A percentile compares a stretch with the other conserved stretches of the same genome.
Conservation (phyloP, 2,113 vertebrate genomes). For the Arenaria interpres region DNA sequence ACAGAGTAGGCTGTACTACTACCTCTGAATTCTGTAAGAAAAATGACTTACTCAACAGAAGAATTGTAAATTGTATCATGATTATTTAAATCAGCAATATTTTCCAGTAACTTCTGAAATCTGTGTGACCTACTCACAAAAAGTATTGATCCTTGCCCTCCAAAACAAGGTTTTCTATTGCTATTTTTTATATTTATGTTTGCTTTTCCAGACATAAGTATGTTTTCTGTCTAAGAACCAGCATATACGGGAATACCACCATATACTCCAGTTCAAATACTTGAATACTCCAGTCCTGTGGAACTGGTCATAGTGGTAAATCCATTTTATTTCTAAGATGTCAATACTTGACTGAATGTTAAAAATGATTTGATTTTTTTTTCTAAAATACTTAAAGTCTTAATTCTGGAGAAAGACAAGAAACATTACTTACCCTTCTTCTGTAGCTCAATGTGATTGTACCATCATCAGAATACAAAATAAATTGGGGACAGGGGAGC, state of each 20-base stretch:
- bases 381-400: not conserved
- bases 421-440: constrained; percentile 35
- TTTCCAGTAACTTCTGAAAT: not conserved
- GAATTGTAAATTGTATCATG: not conserved
- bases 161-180: not conserved
- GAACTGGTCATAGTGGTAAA: not conserved
- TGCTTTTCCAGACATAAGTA: not conserved
- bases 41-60: not conserved
- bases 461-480: constrained; percentile 47
- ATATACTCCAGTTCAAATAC: not conserved
- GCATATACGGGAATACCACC: not conserved
- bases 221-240: not conserved
- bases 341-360: not conserved
- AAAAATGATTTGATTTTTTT: not conserved
- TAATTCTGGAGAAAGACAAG: not conserved
- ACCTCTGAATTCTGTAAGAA: not conserved
- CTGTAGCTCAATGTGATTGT: constrained; percentile 26
- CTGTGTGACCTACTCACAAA: not conserved
- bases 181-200: not conserved
- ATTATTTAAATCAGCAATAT: not conserved
- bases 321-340: not conserved
- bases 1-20: not conserved
- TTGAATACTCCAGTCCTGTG: not conserved
- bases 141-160: not conserved
- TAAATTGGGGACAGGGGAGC: not conserved